phyloP scores from a whole-genome alignment of 2,797 vertebrate species.

The Onychomys leucogaster region DNA sequence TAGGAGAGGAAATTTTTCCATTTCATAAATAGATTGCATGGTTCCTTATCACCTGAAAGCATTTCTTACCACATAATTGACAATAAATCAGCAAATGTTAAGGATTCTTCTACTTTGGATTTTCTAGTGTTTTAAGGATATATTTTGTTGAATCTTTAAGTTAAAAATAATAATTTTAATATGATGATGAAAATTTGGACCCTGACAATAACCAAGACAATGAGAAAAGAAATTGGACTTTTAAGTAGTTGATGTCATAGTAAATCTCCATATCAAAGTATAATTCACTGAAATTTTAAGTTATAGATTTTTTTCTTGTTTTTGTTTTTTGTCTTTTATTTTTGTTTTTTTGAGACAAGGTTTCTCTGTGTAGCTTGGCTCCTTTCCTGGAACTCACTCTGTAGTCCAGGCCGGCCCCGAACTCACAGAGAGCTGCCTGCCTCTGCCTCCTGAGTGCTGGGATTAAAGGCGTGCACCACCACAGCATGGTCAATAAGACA shows the following conservation, averaged over 20 bases:
- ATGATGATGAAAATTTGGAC: not conserved
- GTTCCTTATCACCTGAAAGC: not conserved
- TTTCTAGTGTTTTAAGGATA: not conserved
- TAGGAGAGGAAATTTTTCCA: not conserved
- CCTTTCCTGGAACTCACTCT: too few relatives aligned
- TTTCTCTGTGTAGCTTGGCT: too few relatives aligned
- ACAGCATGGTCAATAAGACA: too few relatives aligned
- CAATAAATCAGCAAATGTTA: not conserved
- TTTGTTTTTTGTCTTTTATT: too few relatives aligned
- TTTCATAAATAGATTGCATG: not conserved
- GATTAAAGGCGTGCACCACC: too few relatives aligned
- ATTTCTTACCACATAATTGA: not conserved
- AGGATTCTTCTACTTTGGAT: not conserved
- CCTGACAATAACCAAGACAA: not conserved
- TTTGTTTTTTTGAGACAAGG: too few relatives aligned
- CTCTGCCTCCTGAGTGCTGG: too few relatives aligned
- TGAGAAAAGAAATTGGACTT: not conserved
- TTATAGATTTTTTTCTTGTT: too few relatives aligned
- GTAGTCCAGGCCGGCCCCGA: too few relatives aligned
- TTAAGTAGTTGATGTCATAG: not conserved
- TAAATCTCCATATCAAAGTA: not conserved
- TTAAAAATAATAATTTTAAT: not conserved
- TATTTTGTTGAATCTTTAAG: not conserved
- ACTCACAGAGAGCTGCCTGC: too few relatives aligned
- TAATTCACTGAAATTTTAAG: slow-evolving; percentile 15